These are phyloP conservation scores for Lycaena phlaeas DNA, from an alignment of 2,888 invertebrate genomes.

Conservation along the genomic window DNA sequence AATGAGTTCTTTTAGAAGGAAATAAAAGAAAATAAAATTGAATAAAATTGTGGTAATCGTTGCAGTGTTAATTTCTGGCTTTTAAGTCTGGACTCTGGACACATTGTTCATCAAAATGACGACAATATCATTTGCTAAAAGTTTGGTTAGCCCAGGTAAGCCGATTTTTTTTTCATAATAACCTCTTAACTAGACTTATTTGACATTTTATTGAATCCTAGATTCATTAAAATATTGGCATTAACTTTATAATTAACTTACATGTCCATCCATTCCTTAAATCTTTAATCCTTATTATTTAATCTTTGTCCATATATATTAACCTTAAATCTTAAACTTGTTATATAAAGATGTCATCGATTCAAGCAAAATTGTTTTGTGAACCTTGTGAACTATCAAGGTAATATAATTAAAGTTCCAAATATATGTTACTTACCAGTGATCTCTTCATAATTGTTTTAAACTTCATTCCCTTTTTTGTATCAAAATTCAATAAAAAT, in stretches of 20 bases:
- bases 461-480: no score
- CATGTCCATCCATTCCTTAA: no score
- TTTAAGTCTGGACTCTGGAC: conserved; percentile 22
- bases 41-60: neutral
- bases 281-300: no score
- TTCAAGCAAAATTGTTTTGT: no score
- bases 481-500: neutral
- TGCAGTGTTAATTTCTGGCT: conserved; percentile 1
- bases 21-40: no score
- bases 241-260: neutral
- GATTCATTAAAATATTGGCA: neutral
- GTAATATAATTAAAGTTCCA: no score
- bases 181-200: neutral
- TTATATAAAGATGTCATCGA: conserved; percentile 13
- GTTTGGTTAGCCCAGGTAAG: conserved; percentile 66
- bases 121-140: conserved; percentile 61
- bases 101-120: conserved; percentile 38
- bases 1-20: no score
- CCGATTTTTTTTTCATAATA: conserved; percentile 9
- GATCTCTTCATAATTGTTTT: no score
- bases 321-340: conserved; percentile 4
- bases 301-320: no score
- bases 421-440: no score
- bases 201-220: conserved; percentile 6
- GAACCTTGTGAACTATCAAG: no score